Evolutionary conservation across 2,888 invertebrate genomes (phyloP).

Genomic region (Acleris emargana): DNA sequence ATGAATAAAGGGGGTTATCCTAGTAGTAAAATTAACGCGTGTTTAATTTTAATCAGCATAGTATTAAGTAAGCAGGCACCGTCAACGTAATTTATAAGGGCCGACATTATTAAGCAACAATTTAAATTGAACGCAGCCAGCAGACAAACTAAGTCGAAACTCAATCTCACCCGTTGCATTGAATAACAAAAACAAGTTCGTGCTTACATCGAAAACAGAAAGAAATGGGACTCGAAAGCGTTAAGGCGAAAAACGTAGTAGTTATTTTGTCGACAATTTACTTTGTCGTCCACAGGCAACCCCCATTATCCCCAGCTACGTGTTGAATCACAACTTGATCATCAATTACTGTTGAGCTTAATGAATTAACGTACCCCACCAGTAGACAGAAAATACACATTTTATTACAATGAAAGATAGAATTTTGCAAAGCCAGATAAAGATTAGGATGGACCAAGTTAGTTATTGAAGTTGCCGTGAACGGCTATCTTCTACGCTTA

Average conservation of each 20-base stretch:
- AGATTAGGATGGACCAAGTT: too few relatives aligned
- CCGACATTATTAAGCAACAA: not conserved
- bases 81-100: conserved; percentile 6
- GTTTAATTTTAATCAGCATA: too few relatives aligned
- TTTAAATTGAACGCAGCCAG: not conserved
- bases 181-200: conserved; percentile 34
- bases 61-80: too few relatives aligned
- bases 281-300: conserved; percentile 30
- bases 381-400: too few relatives aligned
- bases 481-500: too few relatives aligned
- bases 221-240: conserved; percentile 34
- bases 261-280: conserved; percentile 35
- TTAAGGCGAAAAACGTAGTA: conserved; percentile 30
- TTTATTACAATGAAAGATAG: too few relatives aligned
- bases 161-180: conserved; percentile 28
- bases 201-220: conserved; percentile 31
- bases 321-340: conserved; percentile 25
- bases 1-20: too few relatives aligned
- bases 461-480: too few relatives aligned
- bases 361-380: too few relatives aligned
- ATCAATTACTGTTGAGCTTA: conserved; percentile 5
- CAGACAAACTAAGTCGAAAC: conserved; percentile 28
- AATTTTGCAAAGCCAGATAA: too few relatives aligned
- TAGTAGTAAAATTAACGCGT: too few relatives aligned
- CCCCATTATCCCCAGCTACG: conserved; percentile 20